Conservation (phyloP, 37 sponge, comb jelly and placozoan species). For the Amphimedon queenslandica region DNA sequence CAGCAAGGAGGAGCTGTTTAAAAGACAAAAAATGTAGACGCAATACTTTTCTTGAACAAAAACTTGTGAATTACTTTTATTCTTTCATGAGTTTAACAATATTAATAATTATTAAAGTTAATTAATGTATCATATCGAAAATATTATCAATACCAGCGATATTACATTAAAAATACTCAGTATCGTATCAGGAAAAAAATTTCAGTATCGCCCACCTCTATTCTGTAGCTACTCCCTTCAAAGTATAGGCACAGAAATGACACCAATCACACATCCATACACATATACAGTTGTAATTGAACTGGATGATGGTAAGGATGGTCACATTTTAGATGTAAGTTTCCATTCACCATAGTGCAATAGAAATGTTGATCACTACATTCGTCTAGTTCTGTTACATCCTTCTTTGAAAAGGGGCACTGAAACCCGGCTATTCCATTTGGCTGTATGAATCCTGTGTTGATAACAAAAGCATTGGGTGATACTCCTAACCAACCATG, state of each 20-base stretch:
- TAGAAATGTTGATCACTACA: constrained; percentile 15
- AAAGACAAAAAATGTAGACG: too few species aligned
- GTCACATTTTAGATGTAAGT: constrained; percentile 1
- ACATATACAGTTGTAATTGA: constrained; percentile 21
- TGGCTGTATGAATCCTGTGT: neutral
- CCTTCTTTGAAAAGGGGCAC: constrained; percentile 31
- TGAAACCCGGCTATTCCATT: constrained; percentile 36
- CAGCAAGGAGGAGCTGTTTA: constrained; percentile 2
- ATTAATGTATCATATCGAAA: too few species aligned
- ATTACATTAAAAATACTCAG: too few species aligned
- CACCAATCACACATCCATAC: constrained; percentile 26
- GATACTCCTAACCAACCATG: constrained; percentile 44
- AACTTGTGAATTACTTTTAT: too few species aligned
- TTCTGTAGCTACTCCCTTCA: constrained; percentile 13
- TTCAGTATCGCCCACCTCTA: too few species aligned
- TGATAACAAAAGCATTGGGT: constrained; percentile 44
- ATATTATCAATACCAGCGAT: too few species aligned
- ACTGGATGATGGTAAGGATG: constrained; percentile 27
- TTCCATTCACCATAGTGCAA: neutral
- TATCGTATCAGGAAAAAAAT: too few species aligned
- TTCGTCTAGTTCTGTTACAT: constrained; percentile 21
- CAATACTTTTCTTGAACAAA: too few species aligned
- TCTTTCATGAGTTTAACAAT: too few species aligned
- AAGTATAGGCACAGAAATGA: constrained; percentile 23
- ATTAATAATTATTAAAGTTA: too few species aligned